Evolutionary conservation across 2,888 invertebrate species (phyloP), one percentile per base, ranked within the genome.

Genomic region (Lordiphosa andalusiaca): DNA sequence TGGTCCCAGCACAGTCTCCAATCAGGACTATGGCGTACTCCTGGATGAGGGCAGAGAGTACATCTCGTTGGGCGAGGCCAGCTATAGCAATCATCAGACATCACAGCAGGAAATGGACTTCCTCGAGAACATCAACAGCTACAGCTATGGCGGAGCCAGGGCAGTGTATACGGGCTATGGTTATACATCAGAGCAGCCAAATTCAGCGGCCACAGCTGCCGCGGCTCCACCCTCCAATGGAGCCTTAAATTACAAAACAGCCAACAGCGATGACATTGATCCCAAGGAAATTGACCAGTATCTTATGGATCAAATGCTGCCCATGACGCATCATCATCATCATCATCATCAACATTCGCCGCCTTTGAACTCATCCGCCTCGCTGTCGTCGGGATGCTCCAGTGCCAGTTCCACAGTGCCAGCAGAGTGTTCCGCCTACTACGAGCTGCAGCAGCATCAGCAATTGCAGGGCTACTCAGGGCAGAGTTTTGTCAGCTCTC

Each of bases 281-380:
- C 86, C 88, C 35, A 89, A 89, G 78, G 89, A 90, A 87, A 88
- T 89, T 71, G 89, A 89, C 84, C 90, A 90, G 85, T 89, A 90
- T 83, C 85, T 89, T 60, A 88, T 89, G 86, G 87, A 86, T 70
- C 84, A 87, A 78, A 81, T 88, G 77, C 67, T 89, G 73, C 78
- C 88, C 66, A 74, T 87, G 70, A 67, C 84, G 74, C 75, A 76
- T 44, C 55, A 33, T 10, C 56, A 51, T 13, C 51, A 52, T 3
- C 51, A 46, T 37, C 62, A 57, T 52, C 74, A 82, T 16, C 16
- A n/a, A n/a, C n/a, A 16, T 13, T 83, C 78, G 54, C 78, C 78
- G 53, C 84, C 78, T 13, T 65, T 80, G 7, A 85, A 76, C 46
- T 85, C 78, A 38, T 80, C 85, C 39, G 82, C 85, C 49, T 85